Evolutionary conservation across 2,888 invertebrate genomes (phyloP).

Genomic region (Neoaliturus tenellus): DNA sequence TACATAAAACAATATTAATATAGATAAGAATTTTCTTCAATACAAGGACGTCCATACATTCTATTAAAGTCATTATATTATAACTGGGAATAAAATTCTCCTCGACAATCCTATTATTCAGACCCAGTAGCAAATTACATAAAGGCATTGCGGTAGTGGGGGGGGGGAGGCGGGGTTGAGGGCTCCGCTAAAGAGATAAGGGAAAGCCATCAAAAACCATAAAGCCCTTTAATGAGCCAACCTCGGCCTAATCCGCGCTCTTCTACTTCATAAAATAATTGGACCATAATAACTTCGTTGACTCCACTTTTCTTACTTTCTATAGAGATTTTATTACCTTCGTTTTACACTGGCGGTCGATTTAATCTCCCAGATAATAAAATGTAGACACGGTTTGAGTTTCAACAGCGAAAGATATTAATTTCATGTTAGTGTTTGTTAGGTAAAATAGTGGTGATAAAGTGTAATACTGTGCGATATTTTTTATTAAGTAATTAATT

Average conservation of each 20-base stretch:
- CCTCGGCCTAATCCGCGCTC: constrained; percentile 29
- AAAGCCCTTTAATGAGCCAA: constrained; percentile 43
- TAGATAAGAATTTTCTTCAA: too few relatives aligned
- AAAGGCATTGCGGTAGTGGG: background rate
- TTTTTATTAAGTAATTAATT: too few relatives aligned
- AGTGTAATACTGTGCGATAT: too few relatives aligned
- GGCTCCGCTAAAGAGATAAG: constrained; percentile 35
- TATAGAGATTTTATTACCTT: background rate
- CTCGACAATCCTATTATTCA: background rate
- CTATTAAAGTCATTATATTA: too few relatives aligned
- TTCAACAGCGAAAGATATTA: too few relatives aligned
- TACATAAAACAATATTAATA: too few relatives aligned
- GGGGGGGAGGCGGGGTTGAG: background rate
- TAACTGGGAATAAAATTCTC: background rate
- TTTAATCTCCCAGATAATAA: too few relatives aligned
- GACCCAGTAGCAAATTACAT: background rate
- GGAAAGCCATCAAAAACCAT: constrained; percentile 44
- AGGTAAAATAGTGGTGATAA: too few relatives aligned
- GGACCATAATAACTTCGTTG: constrained; percentile 29
- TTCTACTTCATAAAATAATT: constrained; percentile 45
- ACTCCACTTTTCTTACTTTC: constrained; percentile 16
- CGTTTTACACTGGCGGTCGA: too few relatives aligned
- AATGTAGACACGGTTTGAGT: too few relatives aligned
- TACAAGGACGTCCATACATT: too few relatives aligned
- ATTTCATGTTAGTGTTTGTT: too few relatives aligned